A percentile compares a stretch with the other conserved stretches of the same genome.
These are phyloP conservation scores for Tokudaia tokunoshimensis DNA, from an alignment of 2,797 vertebrate genomes.

Conservation along the genomic window DNA sequence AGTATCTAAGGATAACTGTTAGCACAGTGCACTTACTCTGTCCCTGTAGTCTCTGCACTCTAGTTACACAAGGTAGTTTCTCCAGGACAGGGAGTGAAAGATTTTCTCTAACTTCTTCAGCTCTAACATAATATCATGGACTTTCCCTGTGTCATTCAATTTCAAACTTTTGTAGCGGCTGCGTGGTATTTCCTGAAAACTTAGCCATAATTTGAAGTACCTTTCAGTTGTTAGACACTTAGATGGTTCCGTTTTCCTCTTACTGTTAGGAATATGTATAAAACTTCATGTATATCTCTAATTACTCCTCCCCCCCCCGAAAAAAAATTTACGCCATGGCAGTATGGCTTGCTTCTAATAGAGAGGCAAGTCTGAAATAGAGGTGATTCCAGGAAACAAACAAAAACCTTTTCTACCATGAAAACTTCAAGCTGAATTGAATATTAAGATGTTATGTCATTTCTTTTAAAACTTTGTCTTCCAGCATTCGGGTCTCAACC, in stretches of 20 bases:
- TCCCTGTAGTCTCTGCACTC: fast-evolving
- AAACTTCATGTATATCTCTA: neutral
- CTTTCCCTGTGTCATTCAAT: neutral
- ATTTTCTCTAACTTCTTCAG: fast-evolving
- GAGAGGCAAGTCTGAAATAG: conserved; percentile 10
- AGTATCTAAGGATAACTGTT: neutral
- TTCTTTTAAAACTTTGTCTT: conserved; percentile 71
- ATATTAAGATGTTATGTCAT: neutral
- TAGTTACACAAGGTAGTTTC: neutral
- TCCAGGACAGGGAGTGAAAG: conserved; percentile 10
- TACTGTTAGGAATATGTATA: neutral
- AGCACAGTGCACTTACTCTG: neutral
- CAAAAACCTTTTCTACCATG: neutral
- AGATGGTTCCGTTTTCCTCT: neutral
- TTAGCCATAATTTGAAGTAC: neutral
- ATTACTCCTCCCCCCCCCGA: neutral
- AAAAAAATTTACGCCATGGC: neutral
- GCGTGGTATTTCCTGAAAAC: neutral
- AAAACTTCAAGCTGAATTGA: neutral
- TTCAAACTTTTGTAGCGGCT: conserved; percentile 1
- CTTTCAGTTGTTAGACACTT: neutral
- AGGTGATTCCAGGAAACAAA: neutral
- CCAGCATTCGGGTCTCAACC: conserved; percentile 96
- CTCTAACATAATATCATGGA: neutral
- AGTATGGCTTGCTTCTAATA: neutral